These are phyloP conservation scores for Hylyphantes graminicola DNA, from an alignment of 1,140 invertebrate species.

Conservation along the genomic window DNA sequence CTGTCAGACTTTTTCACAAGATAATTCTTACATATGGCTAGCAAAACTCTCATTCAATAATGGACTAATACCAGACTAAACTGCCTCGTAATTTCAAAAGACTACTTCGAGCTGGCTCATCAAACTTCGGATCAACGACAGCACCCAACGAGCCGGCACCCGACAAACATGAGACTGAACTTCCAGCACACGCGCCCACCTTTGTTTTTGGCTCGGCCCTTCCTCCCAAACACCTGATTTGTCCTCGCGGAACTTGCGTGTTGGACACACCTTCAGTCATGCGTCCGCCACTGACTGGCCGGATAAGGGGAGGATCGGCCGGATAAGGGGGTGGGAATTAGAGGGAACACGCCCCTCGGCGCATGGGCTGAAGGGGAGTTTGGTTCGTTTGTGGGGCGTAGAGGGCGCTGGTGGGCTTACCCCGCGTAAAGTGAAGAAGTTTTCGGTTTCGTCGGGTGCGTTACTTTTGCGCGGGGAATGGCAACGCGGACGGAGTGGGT, in stretches of 20 bases:
- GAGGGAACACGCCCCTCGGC: background rate
- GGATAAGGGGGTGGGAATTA: slow-evolving; percentile 15
- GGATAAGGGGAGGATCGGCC: background rate
- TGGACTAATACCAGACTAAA: too few relatives aligned
- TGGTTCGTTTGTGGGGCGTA: background rate
- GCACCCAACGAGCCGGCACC: too few relatives aligned
- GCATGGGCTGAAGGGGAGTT: background rate
- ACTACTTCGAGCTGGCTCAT: too few relatives aligned
- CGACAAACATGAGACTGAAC: too few relatives aligned
- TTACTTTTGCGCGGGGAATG: background rate
- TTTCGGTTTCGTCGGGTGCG: too few relatives aligned
- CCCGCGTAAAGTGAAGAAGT: too few relatives aligned
- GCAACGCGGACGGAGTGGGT: slow-evolving; percentile 16
- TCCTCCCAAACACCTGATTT: slow-evolving; percentile 39
- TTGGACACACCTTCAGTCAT: slow-evolving; percentile 46
- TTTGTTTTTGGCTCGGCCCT: slow-evolving; percentile 1
- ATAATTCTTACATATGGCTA: too few relatives aligned
- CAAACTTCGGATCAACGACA: too few relatives aligned
- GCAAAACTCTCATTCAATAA: too few relatives aligned
- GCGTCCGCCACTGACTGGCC: slow-evolving; percentile 20
- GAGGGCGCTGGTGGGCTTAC: slow-evolving; percentile 31
- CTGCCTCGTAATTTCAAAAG: too few relatives aligned
- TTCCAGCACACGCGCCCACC: slow-evolving; percentile 19
- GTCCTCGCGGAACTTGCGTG: slow-evolving; percentile 37
- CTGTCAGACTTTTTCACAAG: too few relatives aligned